Evolutionary conservation across 2,113 vertebrate genomes (phyloP).

Genomic region (Macaca fascicularis): T2T-MFA8v1.1 NC_088394.1:66570001-66570500

Average conservation of each 20-base stretch:
- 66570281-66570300: not conserved
- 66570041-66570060: not conserved
- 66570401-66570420: not conserved
- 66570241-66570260: not conserved
- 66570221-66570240: not conserved
- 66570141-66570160: not conserved
- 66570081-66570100: not conserved
- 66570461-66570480: not conserved
- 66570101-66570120: not conserved
- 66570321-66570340: not conserved
- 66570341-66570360: not conserved
- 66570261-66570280: not conserved
- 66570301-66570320: not conserved
- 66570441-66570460: slow-evolving; percentile 36
- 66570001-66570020: not conserved
- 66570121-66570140: not conserved
- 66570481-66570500: not conserved
- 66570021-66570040: not conserved
- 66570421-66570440: not conserved
- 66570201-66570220: not conserved
- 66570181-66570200: not conserved
- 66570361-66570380: not conserved
- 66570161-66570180: not conserved
- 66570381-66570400: not conserved
- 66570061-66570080: not conserved